phyloP scores from a whole-genome alignment of 2,888 invertebrate genomes.

The Teleogryllus oceanicus region DNA sequence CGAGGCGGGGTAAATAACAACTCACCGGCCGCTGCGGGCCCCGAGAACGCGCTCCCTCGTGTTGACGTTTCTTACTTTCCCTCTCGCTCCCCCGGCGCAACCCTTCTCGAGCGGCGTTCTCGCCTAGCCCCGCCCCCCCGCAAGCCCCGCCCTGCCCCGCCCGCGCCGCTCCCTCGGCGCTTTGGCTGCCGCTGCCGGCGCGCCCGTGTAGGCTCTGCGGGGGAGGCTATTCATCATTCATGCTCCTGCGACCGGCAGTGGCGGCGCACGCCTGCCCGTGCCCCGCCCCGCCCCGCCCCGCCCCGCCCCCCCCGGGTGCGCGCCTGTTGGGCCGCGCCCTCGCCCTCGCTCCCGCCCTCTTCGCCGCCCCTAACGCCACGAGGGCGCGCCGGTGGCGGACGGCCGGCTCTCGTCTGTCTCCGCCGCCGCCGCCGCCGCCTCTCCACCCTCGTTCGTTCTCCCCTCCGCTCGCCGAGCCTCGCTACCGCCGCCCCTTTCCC shows the following conservation, averaged over 20 bases:
- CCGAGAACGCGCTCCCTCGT: not conserved
- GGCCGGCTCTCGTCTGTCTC: no score
- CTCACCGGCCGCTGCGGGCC: no score
- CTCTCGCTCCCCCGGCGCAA: not conserved
- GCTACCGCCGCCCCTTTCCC: not conserved
- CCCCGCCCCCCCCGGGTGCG: no score
- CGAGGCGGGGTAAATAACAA: no score
- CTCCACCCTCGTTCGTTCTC: not conserved
- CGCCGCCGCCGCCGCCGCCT: not conserved
- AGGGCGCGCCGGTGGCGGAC: not conserved
- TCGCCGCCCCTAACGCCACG: not conserved
- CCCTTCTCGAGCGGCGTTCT: not conserved
- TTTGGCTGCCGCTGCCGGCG: not conserved
- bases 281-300: no score
- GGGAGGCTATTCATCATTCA: constrained; percentile 2
- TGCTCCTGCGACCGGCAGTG: not conserved
- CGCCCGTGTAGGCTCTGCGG: constrained; percentile 5
- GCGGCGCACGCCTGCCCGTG: not conserved
- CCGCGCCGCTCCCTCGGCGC: not conserved
- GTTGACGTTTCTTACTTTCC: not conserved
- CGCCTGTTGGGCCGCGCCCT: not conserved
- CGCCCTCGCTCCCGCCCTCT: not conserved
- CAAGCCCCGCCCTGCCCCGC: not conserved
- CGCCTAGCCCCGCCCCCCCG: not conserved
- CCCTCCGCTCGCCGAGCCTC: not conserved